Base-by-base conservation (phyloP, 1,140 invertebrate species). In the Ephestia elutella region DNA sequence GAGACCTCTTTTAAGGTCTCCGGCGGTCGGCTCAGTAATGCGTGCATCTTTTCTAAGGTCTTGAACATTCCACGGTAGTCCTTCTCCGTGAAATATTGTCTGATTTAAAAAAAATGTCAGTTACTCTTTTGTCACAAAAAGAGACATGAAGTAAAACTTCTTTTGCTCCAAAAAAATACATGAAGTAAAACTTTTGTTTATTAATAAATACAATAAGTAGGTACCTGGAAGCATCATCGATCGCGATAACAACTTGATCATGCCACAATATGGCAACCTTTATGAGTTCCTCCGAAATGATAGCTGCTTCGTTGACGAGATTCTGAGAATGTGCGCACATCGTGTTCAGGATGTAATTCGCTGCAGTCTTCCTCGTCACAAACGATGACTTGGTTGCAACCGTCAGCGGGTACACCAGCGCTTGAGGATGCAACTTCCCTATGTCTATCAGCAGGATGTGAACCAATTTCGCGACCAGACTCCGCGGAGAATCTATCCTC, bases 261-360 rank as follows among this genome's bases (percentile, higher is more conserved):
- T 99, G 98, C 98, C 99, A 99, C 8, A 99, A 89, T 63, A 99
- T 99, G 5, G 98, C 98, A 0, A 99, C 97, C 57, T 98, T 92
- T 54, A 99, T 99, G 21, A 99, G 88, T 82, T 99, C 99, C 71
- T 99, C 98, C 66, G 96, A 98, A 44, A 96, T 96, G 92, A 95
- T 94, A 62, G 97, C 92, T 0, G 97, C 98, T 83, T 99, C 97
- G 68, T 96, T 94, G 0, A 99, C 98, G n/a, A 99, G 85, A 8
- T 92, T 94, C 18, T 93, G 93, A 60, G 96, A 98, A 81, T 99
- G 96, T 63, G 99, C 97, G 63, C 95, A 93, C 95, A 99, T 99
- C 10, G 93, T 96, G 68, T 97, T 96, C 5, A 99, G 87, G 51
- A 99, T 97, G 77, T 97, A 97, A 77, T 98, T 96, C 0, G 99